A percentile compares a stretch with the other conserved stretches of the same genome.
Evolutionary conservation across 2,797 vertebrate species (phyloP).

Genomic region (Sebastiscus tertius): DNA sequence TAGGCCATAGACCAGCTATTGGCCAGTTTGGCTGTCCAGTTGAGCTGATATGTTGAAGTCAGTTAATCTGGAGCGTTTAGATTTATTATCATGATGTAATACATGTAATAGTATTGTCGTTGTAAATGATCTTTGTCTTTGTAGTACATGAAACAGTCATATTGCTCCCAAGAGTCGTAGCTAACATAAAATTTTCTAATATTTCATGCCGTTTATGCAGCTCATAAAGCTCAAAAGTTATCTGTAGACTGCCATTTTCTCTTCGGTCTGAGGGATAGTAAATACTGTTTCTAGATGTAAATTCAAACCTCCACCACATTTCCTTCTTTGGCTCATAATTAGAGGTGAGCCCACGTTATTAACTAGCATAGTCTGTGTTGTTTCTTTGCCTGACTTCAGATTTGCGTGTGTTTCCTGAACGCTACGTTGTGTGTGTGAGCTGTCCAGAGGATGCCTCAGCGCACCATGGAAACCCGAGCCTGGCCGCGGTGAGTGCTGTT

Average conservation of each 20-base stretch:
- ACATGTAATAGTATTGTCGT: slow-evolving; percentile 27
- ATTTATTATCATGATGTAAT: slow-evolving; percentile 24
- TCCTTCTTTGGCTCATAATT: slow-evolving; percentile 63
- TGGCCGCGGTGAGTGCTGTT: slow-evolving; percentile 80
- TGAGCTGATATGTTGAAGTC: not conserved
- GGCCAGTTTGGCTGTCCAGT: not conserved
- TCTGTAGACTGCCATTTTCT: slow-evolving; percentile 65
- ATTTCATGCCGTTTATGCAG: slow-evolving; percentile 57
- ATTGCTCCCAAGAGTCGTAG: slow-evolving; percentile 33
- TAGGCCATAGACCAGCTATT: not conserved
- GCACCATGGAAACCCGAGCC: slow-evolving; percentile 75
- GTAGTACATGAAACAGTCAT: slow-evolving; percentile 41
- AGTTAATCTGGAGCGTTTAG: not conserved
- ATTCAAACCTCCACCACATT: slow-evolving; percentile 64
- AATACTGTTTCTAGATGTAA: slow-evolving; percentile 66
- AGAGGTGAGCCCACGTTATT: slow-evolving; percentile 69
- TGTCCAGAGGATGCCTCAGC: slow-evolving; percentile 80
- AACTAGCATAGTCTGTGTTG: slow-evolving; percentile 63
- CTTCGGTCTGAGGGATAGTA: slow-evolving; percentile 54
- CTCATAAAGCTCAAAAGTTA: slow-evolving; percentile 62
- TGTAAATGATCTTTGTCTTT: slow-evolving; percentile 34
- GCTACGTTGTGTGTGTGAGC: slow-evolving; percentile 90
- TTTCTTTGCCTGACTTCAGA: slow-evolving; percentile 80
- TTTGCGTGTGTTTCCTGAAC: slow-evolving; percentile 91
- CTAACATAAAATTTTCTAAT: slow-evolving; percentile 53